Evolutionary conservation across 2,797 vertebrate species (phyloP).

Genomic region (Apodemus agrarius): DNA sequence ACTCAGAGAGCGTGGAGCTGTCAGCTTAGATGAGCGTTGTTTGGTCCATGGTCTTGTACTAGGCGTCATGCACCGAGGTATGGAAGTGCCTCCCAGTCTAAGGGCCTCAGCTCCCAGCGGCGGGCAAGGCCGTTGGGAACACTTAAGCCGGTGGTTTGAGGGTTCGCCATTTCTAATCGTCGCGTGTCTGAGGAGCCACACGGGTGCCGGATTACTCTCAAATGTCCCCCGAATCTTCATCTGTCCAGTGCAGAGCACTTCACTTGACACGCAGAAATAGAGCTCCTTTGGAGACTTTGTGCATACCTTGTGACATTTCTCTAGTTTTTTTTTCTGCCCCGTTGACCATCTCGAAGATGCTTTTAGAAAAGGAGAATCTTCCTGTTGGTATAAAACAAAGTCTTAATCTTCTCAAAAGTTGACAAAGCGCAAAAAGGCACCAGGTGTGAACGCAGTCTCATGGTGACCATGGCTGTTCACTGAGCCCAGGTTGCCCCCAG

Average conservation of each 20-base stretch:
- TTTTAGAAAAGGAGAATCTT: background rate
- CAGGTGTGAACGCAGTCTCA: rapidly evolving
- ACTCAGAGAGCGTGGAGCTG: background rate
- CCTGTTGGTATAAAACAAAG: background rate
- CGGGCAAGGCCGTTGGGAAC: background rate
- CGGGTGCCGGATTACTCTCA: background rate
- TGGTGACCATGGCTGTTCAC: rapidly evolving
- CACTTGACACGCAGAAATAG: background rate
- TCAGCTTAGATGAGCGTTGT: too few species aligned
- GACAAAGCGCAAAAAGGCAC: background rate
- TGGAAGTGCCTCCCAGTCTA: background rate
- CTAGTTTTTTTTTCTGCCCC: background rate
- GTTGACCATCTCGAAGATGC: background rate
- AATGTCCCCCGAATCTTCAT: background rate
- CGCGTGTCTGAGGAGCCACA: background rate
- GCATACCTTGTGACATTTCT: background rate
- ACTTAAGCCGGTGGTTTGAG: background rate
- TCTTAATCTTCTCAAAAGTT: background rate
- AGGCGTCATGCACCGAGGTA: background rate
- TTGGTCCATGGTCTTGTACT: background rate
- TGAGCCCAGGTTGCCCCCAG: background rate
- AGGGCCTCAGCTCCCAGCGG: background rate
- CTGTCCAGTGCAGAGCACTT: background rate
- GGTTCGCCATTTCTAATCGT: background rate
- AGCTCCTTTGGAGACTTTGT: background rate